A percentile compares a stretch with the other conserved stretches of the same genome.
Conservation (phyloP, 2,113 vertebrate genomes). For the Anoura caudifer region DNA sequence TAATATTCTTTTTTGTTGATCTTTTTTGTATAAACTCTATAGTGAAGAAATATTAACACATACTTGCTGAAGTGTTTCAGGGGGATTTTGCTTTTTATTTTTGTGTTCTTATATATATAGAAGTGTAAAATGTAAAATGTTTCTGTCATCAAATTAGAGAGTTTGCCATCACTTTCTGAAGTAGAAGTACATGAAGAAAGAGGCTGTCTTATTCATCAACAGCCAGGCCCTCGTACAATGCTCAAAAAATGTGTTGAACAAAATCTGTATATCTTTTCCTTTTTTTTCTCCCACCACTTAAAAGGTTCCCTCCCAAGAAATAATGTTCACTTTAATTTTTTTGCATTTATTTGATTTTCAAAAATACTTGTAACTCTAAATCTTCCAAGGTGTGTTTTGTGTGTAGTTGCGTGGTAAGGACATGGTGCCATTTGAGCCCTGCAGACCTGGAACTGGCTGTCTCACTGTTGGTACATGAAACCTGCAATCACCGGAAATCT, state of each 20-base stretch:
- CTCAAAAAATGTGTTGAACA: not conserved
- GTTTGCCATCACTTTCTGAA: not conserved
- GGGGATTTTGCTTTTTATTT: not conserved
- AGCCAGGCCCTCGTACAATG: not conserved
- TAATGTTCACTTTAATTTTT: not conserved
- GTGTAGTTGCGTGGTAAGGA: not conserved
- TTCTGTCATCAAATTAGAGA: not conserved
- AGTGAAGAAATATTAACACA: not conserved
- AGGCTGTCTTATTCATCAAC: not conserved
- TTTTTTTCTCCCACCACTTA: not conserved
- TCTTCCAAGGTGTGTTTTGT: not conserved
- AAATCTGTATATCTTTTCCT: not conserved
- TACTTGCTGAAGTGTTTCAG: not conserved
- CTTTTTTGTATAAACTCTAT: not conserved
- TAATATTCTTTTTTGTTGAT: not conserved
- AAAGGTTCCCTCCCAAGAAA: not conserved
- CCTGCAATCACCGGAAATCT: not conserved
- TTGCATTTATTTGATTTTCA: not conserved
- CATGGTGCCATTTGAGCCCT: not conserved
- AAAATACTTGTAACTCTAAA: not conserved
- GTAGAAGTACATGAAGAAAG: not conserved
- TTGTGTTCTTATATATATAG: not conserved
- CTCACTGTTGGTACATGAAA: not conserved
- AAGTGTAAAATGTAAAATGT: constrained; percentile 1
- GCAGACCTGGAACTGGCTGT: not conserved